phyloP scores from a whole-genome alignment of 2,797 vertebrate species.

The Dicrostonyx torquatus region DNA sequence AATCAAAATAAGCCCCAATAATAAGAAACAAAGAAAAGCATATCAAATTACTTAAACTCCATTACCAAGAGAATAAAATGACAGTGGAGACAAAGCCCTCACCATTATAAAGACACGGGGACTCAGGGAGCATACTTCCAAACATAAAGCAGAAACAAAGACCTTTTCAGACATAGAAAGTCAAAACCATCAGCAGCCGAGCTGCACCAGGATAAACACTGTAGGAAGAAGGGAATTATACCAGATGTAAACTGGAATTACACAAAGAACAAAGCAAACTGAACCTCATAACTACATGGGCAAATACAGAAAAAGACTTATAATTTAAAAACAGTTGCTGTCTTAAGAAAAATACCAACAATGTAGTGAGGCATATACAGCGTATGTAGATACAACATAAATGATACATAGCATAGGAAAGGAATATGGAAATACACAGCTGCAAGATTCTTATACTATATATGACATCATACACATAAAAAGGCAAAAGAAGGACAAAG shows the following conservation, averaged over 20 bases:
- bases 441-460: background rate
- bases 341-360: slow-evolving; percentile 30
- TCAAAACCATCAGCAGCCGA: background rate
- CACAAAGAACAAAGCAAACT: background rate
- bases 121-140: slow-evolving; percentile 29
- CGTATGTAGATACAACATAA: background rate
- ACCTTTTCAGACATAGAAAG: background rate
- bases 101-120: slow-evolving; percentile 22
- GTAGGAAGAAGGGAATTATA: background rate
- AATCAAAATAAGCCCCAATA: slow-evolving; percentile 10
- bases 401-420: background rate
- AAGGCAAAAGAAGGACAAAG: background rate
- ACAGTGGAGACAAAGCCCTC: background rate
- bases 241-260: background rate
- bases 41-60: slow-evolving; percentile 21
- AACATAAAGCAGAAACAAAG: slow-evolving; percentile 39
- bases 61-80: slow-evolving; percentile 18
- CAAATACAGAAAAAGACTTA: slow-evolving; percentile 25
- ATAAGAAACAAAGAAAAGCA: slow-evolving; percentile 42
- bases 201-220: background rate
- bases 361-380: background rate
- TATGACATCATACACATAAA: background rate
- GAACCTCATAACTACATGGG: background rate
- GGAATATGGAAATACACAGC: background rate
- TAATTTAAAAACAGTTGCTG: slow-evolving; percentile 13